Base-by-base conservation (phyloP, 2,888 invertebrate genomes). In the Pollenia labialis region DNA sequence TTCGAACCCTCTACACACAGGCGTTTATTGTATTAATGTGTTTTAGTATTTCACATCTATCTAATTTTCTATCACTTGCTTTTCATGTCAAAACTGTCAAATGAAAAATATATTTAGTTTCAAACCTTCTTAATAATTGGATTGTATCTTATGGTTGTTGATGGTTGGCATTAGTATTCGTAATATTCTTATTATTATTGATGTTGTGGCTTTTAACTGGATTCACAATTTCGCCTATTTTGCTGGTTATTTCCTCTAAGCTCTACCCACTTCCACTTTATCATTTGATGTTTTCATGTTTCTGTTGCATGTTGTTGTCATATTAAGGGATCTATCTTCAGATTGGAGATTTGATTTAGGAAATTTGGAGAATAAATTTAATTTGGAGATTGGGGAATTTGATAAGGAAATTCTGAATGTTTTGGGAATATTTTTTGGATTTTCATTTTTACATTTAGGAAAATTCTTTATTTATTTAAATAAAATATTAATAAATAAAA, bases 171-270 rank as follows among this genome's bases (percentile, higher is more conserved):
- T 77, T 56, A 46, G 54, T 32, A 56, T 56, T 66, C 23, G 6
- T 16, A 50, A 66, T 72, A 64, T 81, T 18, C 23, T 3, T 14
- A 58, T 74, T 72, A 64, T 81, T 18, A 48, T 44, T 46, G 66
- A 40, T 44, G 16, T 75, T 75, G 66, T 60, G 60, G 60, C 68
- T 69, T 75, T 60, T 69, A 46, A 52, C 23, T 60, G 52, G 10
- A 76, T 64, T 71, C 46, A 18, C 11, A 62, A 56, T 71, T 52
- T 72, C 40, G 11, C 56, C 52, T n/a, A 44, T 32, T 54, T 32
- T 62, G 4, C 23, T 64, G 12, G 44, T 64, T 69, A 50, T 66
- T 14, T n/a, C 18, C 44, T 44, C 46, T 54, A 9, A 4, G 4
- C 14, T 14, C 14, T 60, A 11, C 10, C 10, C 32, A 48, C n/a